A percentile compares a stretch with the other conserved stretches of the same genome.
Evolutionary conservation across 2,113 vertebrate genomes (phyloP).

Genomic region (Setophaga kirtlandii): DNA sequence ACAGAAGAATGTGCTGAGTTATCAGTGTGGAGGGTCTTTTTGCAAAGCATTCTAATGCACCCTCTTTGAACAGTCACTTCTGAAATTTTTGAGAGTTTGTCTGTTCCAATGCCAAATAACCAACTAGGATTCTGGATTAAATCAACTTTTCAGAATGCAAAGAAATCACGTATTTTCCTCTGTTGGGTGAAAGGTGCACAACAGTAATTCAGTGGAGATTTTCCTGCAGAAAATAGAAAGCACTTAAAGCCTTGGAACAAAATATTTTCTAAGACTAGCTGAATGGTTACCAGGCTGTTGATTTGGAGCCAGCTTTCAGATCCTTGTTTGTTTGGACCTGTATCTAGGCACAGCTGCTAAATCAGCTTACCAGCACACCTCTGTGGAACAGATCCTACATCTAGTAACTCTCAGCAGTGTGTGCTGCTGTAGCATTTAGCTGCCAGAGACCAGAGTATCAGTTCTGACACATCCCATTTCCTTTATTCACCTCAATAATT

Average conservation of each 20-base stretch:
- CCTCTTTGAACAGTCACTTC: neutral
- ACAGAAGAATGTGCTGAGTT: conserved; percentile 41
- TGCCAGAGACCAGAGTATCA: neutral
- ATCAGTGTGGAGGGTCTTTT: neutral
- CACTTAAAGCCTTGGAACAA: neutral
- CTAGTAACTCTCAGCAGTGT: neutral
- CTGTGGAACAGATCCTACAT: neutral
- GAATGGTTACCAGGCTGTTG: neutral
- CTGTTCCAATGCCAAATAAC: neutral
- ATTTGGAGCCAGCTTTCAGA: neutral
- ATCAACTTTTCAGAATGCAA: neutral
- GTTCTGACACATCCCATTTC: neutral
- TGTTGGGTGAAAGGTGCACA: neutral
- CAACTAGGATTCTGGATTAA: neutral
- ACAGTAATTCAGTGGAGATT: neutral
- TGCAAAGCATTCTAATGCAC: neutral
- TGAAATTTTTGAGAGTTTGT: conserved; percentile 3
- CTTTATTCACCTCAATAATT: neutral
- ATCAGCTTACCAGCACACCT: neutral
- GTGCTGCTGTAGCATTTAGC: neutral
- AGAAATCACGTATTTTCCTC: neutral
- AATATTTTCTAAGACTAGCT: neutral
- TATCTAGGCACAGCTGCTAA: neutral
- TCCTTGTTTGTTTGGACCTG: neutral
- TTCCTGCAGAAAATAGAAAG: neutral